Evolutionary conservation across 2,888 invertebrate genomes (phyloP), one percentile per base, ranked within the genome.

Genomic region (Saturnia pavonia): DNA sequence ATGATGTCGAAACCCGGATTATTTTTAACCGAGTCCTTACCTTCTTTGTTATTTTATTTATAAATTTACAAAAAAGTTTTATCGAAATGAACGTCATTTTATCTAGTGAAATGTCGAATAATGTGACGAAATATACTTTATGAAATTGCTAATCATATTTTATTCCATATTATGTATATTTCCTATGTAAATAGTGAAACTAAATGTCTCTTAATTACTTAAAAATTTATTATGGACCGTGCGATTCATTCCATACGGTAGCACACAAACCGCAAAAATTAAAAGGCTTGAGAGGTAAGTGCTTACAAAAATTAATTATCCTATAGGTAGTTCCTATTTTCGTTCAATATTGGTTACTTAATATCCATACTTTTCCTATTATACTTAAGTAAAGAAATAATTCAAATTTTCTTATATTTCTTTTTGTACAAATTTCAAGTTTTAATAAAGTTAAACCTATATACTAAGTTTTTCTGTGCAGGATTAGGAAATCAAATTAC

Each of bases 221-320:
- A 2, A 86, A 77, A 76, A 83, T 90, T 40, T 84, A 90, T 73
- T 86, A 90, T 67, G 91, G 91, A 2, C 91, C 90, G 0, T 85
- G 85, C 69, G 78, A 85, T 42, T 82, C 89, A 0, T 89, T 86
- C 71, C 74, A 82, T 70, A 85, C 86, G 0, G 63, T 82, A 0
- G 74, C 76, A 4, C 87, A 89, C 70, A 91, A 87, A 72, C 89
- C 91, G 1, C 88, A 89, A 69, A 91, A 87, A 74, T 72, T 92
- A 16, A 75, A 72, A 67, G 91, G 91, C 3, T 73, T 91, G 8
- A 80, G 78, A 83, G 87, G 91, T 89, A 79, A 69, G 54, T 69
- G 11, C 25, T 4, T 12, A 11, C n/a, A 69, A 22, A 7, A 51
- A 51, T 16, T 16, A 45, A 14, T 4, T 16, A 45, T 43, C 45